Base-by-base conservation (phyloP, 2,113 vertebrate species). In the Myocastor coypus region DNA sequence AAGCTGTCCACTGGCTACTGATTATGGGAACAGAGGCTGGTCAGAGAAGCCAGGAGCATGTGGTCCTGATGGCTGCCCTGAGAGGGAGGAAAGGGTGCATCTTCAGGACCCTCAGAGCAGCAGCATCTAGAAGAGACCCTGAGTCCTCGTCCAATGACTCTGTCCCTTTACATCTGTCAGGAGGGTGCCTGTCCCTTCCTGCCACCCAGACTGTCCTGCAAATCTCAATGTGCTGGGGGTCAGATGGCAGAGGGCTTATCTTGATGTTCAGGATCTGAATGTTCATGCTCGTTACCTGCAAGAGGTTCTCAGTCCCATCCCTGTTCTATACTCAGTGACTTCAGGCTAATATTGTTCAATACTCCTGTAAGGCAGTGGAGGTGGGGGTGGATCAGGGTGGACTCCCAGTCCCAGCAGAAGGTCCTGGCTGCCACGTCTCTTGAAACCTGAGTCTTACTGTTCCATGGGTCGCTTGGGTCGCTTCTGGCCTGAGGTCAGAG, bases 51-150 rank as follows among this genome's bases (percentile, higher is more conserved):
- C 16, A 7, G 14, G 22, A 20, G 73, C 32, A 7, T 1, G 1
- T 1, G 17, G 84, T 14, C 64, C 46, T 46, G 46, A 30, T 34
- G 22, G 4, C 50, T 12, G n/a, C 24, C n/a, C n/a, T 2, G 5
- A 7, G 12, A n/a, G 13, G 42, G 32, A n/a, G 63, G 83, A 7
- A 13, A 13, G 7, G 6, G n/a, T 40, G 14, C 19, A 2, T 28
- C 24, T 24, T 30, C 30, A 14, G 40, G 1, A 52, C 12, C 69
- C 20, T 52, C 0, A 22, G 17, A 0, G 0, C 6, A 0, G 42
- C 61, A 95, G 42, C 57, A 93, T 34, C 5, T 42, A 92, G 17
- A 63, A 66, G 28, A 19, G 5, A 34, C 30, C 10, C 0, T 0
- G 63, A 95, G 87, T 69, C 46, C 91, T 92, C 96, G 17, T 40